Conservation (phyloP, 2,888 invertebrate genomes). For the Drosophila monieri region DNA sequence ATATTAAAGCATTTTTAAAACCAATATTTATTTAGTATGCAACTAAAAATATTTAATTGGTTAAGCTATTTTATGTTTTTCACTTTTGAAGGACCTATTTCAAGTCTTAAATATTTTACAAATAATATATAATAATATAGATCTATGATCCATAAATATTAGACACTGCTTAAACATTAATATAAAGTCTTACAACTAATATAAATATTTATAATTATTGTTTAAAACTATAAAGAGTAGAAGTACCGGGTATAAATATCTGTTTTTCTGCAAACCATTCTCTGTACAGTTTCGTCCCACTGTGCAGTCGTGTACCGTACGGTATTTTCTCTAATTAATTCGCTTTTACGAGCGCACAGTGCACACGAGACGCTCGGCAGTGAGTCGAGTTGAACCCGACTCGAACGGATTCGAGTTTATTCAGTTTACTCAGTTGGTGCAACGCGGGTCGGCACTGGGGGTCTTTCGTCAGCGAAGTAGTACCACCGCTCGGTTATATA, state of each 20-base stretch:
- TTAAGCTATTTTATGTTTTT: no score
- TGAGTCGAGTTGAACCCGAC: conserved; percentile 30
- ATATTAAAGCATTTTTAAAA: no score
- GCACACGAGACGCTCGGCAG: conserved; percentile 15
- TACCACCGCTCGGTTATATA: conserved; percentile 10
- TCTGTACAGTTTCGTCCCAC: background rate
- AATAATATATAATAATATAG: no score
- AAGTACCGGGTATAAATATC: no score
- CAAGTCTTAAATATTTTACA: no score
- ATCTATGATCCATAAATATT: no score
- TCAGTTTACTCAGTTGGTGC: conserved; percentile 66
- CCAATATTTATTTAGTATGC: no score
- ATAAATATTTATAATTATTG: background rate
- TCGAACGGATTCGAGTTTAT: conserved; percentile 33
- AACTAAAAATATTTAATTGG: no score
- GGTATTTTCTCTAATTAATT: conserved; percentile 77
- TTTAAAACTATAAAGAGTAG: no score
- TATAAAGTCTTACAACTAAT: background rate
- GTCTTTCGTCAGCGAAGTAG: background rate
- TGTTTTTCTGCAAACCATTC: background rate
- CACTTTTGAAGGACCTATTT: no score
- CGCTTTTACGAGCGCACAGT: conserved; percentile 51
- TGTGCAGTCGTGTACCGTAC: conserved; percentile 35
- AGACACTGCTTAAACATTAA: no score
- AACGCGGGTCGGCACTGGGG: conserved; percentile 58